Conservation (phyloP, 2,888 invertebrate genomes). For the Ichneumon xanthorius region DNA sequence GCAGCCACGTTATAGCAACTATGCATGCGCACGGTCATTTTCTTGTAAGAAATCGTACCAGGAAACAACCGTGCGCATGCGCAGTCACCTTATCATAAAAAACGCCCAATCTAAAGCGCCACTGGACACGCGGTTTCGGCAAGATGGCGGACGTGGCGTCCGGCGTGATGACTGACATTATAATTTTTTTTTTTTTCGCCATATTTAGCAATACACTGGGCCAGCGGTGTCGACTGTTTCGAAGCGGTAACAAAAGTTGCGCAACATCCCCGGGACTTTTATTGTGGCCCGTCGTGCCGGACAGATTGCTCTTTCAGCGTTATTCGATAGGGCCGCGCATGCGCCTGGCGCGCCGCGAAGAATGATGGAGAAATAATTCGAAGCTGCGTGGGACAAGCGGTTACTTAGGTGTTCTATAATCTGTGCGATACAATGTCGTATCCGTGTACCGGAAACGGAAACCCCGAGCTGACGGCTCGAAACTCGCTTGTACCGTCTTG, state of each 20-base stretch:
- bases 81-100: no score
- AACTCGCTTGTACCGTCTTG: conserved; percentile 1
- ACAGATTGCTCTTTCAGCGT: conserved; percentile 40
- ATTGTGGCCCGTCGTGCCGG: not conserved
- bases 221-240: not conserved
- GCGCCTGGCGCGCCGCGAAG: conserved; percentile 38
- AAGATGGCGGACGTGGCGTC: no score
- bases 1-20: no score
- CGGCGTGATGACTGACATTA: no score
- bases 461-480: conserved; percentile 27
- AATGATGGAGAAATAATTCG: conserved; percentile 61
- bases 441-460: conserved; percentile 46
- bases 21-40: no score
- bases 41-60: no score
- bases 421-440: not conserved
- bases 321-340: conserved; percentile 39
- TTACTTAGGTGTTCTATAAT: conserved; percentile 28
- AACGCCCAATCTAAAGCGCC: no score
- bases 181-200: not conserved
- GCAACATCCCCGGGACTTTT: not conserved
- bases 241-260: not conserved
- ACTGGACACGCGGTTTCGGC: no score
- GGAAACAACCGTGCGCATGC: no score
- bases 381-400: conserved; percentile 49
- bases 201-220: not conserved